These are phyloP conservation scores for Dasyornis broadbenti DNA, from an alignment of 2,113 vertebrate species.

Conservation along the genomic window DNA sequence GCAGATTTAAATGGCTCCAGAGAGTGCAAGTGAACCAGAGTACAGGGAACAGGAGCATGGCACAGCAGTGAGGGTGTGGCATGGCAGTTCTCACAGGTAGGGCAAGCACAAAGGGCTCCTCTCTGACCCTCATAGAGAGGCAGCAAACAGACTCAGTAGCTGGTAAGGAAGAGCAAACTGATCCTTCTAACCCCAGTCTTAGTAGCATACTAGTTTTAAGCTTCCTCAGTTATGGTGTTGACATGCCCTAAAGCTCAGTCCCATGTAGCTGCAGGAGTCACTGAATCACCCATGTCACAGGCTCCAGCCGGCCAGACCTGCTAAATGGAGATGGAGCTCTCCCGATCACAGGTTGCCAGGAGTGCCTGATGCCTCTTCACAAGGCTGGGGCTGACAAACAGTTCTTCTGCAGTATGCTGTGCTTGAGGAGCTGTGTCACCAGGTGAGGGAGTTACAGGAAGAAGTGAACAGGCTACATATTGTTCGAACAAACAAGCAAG, in stretches of 20 bases:
- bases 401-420: neutral
- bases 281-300: neutral
- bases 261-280: neutral
- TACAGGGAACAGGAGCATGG: no score
- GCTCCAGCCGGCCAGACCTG: neutral
- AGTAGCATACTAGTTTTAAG: neutral
- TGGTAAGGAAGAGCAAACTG: no score
- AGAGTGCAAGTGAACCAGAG: no score
- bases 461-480: neutral
- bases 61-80: no score
- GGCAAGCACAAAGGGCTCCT: no score
- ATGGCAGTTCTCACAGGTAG: no score
- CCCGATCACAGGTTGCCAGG: neutral
- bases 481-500: neutral
- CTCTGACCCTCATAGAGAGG: no score
- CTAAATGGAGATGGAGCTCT: neutral
- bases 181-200: neutral
- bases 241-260: neutral
- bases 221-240: neutral
- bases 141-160: no score
- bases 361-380: neutral
- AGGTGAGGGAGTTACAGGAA: neutral
- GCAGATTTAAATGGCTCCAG: no score
- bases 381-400: neutral
- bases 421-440: neutral